Evolutionary conservation across 2,113 vertebrate genomes (phyloP), one percentile per base, ranked within the genome.

Genomic region (Chionodraco myersi): DNA sequence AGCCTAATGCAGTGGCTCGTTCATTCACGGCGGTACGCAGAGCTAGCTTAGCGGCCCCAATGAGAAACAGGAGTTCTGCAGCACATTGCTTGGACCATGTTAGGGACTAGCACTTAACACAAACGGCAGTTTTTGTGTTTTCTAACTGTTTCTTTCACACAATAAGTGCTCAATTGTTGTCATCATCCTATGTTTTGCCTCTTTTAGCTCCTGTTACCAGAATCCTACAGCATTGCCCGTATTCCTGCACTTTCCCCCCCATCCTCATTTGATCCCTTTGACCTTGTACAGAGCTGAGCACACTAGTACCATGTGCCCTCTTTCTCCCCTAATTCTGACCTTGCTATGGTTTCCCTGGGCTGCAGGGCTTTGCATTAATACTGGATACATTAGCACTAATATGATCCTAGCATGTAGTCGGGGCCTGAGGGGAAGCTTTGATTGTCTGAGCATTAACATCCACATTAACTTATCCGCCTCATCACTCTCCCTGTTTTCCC

Each of bases 361-460:
- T 61, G 48, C 18, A 13, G 67, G 82, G 86, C 69, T 77, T 86
- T 54, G 83, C 87, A 88, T 91, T 93, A 92, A 93, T 91, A 83
- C 74, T 82, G 81, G 84, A 88, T 82, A 89, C 88, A 92, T 94
- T 91, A 93, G 83, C 57, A 34, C 83, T 91, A 92, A 94, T 94
- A 93, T 92, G 91, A 93, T 92, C 87, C 86, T 90, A 86, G 87
- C 81, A 87, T 93, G 92, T 88, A 88, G 84, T 68, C 67, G 52
- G 65, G 54, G 92, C 93, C 91, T 84, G 82, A 85, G 92, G 93
- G 92, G 90, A 65, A 79, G 75, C 79, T 90, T 81, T 90, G 92
- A 94, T 93, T 94, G 92, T 92, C 89, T 88, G 80, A 83, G 80
- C 91, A 92, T 94, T 92, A 92, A 85, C 91, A 87, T 92, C 83